These are phyloP conservation scores for Boloria selene DNA, from an alignment of 2,888 invertebrate genomes.

Conservation along the genomic window DNA sequence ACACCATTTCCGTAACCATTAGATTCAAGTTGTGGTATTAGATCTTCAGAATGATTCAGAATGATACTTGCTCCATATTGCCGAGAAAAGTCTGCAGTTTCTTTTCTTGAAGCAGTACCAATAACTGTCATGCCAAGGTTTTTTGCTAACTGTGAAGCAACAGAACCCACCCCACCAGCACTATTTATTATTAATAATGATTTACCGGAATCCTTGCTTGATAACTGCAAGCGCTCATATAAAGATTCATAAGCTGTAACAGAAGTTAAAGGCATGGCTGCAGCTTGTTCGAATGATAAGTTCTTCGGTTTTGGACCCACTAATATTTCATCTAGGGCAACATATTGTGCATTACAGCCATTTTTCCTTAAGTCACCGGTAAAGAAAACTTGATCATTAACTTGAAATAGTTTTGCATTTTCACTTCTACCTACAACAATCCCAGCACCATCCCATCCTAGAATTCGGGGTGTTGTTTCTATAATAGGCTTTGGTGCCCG, in stretches of 20 bases:
- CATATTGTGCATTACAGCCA: conserved; percentile 69
- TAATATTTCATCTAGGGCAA: conserved; percentile 61
- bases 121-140: conserved; percentile 66
- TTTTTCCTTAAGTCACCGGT: conserved; percentile 61
- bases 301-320: conserved; percentile 65
- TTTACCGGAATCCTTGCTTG: conserved; percentile 67
- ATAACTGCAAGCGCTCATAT: conserved; percentile 61
- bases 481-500: conserved; percentile 63
- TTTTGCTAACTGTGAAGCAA: conserved; percentile 67
- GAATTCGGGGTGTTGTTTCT: conserved; percentile 59
- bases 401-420: conserved; percentile 51
- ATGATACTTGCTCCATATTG: conserved; percentile 63
- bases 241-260: conserved; percentile 68
- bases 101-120: conserved; percentile 68
- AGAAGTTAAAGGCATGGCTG: conserved; percentile 68
- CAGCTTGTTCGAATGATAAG: conserved; percentile 69
- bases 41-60: conserved; percentile 62
- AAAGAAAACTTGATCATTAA: conserved; percentile 73
- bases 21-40: conserved; percentile 59
- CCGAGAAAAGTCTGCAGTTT: conserved; percentile 57
- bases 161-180: conserved; percentile 70
- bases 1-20: conserved; percentile 62
- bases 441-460: conserved; percentile 74
- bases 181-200: conserved; percentile 69
- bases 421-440: conserved; percentile 62